phyloP scores from a whole-genome alignment of 2,797 vertebrate genomes.

The Myiotriccus ornatus region DNA sequence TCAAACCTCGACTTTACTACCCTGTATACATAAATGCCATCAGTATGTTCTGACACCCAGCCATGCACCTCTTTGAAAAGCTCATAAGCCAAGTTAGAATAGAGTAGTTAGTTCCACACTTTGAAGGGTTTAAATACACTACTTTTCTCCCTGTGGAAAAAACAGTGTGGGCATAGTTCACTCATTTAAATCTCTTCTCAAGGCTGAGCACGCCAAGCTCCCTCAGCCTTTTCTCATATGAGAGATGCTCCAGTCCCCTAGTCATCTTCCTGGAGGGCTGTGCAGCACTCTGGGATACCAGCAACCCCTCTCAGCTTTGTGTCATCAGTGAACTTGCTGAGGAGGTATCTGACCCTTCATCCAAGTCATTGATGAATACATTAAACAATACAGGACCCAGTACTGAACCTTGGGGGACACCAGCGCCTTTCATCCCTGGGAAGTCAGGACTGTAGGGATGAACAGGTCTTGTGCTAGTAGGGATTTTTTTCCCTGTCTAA shows the following conservation, averaged over 20 bases:
- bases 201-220: background rate
- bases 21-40: background rate
- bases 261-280: background rate
- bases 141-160: background rate
- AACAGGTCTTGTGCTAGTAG: background rate
- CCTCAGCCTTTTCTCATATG: background rate
- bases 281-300: background rate
- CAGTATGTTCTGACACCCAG: background rate
- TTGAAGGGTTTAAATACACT: background rate
- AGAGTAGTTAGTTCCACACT: background rate
- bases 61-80: background rate
- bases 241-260: background rate
- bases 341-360: background rate
- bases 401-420: background rate
- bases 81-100: background rate
- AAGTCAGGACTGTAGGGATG: background rate
- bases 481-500: background rate
- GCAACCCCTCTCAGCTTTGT: background rate
- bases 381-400: background rate
- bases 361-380: background rate
- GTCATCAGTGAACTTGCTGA: background rate
- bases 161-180: rapidly evolving
- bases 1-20: background rate
- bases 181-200: background rate
- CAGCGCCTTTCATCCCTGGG: background rate